Percentiles rank a stretch among this genome's conserved stretches.
Evolutionary conservation across 2,113 vertebrate genomes (phyloP).

Genomic region (Aptenodytes patagonicus): DNA sequence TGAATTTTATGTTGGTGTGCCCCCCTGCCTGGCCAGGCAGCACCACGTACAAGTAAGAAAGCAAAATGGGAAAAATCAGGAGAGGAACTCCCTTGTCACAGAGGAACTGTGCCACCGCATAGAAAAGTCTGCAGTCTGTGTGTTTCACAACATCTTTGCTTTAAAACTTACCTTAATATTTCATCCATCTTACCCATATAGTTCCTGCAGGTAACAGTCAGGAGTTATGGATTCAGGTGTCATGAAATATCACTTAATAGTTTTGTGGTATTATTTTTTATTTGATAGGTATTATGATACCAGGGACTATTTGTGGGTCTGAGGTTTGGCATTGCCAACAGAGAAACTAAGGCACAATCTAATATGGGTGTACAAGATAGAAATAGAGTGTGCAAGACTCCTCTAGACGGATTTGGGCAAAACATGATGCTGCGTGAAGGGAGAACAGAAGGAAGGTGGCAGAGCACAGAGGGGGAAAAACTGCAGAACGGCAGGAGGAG

Average conservation of each 20-base stretch:
- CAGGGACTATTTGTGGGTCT: background rate
- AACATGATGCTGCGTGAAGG: background rate
- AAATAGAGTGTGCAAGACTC: background rate
- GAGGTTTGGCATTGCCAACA: background rate
- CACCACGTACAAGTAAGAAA: background rate
- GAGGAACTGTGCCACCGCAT: background rate
- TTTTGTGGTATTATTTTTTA: background rate
- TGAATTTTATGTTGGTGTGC: rapidly evolving
- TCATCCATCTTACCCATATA: background rate
- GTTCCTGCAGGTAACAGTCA: background rate
- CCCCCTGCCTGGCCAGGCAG: background rate
- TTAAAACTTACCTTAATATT: background rate
- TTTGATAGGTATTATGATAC: background rate
- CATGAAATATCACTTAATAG: background rate
- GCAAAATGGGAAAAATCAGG: background rate
- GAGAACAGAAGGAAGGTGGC: background rate
- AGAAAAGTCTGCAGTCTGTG: background rate
- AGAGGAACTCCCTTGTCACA: background rate
- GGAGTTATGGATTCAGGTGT: background rate
- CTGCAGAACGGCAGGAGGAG: background rate
- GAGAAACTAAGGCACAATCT: background rate
- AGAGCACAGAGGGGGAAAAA: background rate
- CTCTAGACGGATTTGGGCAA: background rate
- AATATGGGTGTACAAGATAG: background rate
- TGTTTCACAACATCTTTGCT: background rate